These are phyloP conservation scores for Sepiola atlantica DNA, from an alignment of 2,888 invertebrate species.

Conservation along the genomic window DNA sequence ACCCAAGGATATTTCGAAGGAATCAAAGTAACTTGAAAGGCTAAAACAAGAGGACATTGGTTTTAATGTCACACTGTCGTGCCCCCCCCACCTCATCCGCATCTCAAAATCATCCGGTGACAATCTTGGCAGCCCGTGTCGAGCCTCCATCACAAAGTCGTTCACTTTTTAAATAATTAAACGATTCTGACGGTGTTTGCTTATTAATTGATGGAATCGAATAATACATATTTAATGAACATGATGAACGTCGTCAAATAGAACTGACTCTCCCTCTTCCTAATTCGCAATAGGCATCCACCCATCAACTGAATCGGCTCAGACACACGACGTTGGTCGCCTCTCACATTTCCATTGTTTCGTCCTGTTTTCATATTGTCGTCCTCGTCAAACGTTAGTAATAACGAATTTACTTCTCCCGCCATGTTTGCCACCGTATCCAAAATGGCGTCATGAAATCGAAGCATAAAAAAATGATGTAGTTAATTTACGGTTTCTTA, in stretches of 20 bases:
- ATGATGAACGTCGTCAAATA: not conserved
- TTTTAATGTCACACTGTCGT: not conserved
- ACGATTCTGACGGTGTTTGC: constrained; percentile 24
- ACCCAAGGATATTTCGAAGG: not conserved
- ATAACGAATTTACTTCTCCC: not conserved
- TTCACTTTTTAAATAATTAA: constrained; percentile 45
- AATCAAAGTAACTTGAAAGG: constrained; percentile 1
- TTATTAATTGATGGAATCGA: constrained; percentile 48
- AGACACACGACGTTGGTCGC: not conserved
- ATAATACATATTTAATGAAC: constrained; percentile 44
- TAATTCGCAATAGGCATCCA: not conserved
- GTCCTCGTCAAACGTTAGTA: not conserved
- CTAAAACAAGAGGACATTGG: not conserved
- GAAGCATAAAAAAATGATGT: not conserved
- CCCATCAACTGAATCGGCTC: not conserved
- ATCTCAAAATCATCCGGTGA: not conserved
- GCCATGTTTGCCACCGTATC: not conserved
- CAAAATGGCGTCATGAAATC: not conserved
- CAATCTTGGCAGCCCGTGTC: not conserved
- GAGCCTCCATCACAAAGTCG: constrained; percentile 11
- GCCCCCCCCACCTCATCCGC: not conserved
- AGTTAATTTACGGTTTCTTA: not conserved
- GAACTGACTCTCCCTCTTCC: not conserved
- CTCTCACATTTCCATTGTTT: not conserved
- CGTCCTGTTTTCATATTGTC: not conserved